Evolutionary conservation across 2,797 vertebrate species (phyloP), one percentile per base, ranked within the genome.

Genomic region (Tiaroga cobitis): DNA sequence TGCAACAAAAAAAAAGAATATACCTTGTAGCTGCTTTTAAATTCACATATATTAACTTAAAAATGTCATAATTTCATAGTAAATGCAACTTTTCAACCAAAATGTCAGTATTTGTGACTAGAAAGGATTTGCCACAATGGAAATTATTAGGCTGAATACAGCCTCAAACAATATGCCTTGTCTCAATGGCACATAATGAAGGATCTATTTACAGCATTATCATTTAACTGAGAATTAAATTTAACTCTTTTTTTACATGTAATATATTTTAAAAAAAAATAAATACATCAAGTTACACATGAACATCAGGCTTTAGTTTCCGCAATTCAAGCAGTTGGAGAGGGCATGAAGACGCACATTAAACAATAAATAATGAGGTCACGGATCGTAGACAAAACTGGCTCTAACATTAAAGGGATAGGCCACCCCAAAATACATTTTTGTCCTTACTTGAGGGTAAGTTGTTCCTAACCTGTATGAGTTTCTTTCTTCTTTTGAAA

Each of bases 361-460:
- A 11, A 72, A 41, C 76, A 85, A 80, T 85, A 80, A 80, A 85
- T 80, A 51, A 80, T 73, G 83, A 85, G 83, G 83, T 85, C 82
- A 84, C n/a, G 43, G 49, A 41, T 84, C 10, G 10, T 16, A 69
- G 49, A 73, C 54, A 82, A 82, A 72, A 69, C 68, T 82, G 82
- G 34, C 16, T 70, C 67, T 59, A 81, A 54, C 73, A 56, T 77
- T 51, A 16, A 5, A 49, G 4, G 4, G 15, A 49, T 49, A 5
- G 15, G 16, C 15, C 46, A 49, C 46, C 46, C 15, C 16, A 16
- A 49, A 16, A 49, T 49, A 49, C 1, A 49, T 49, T 4, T 16
- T 46, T 16, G 43, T 46, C 43, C 13, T 46, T 15, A 13, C 11
- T 46, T 46, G 11, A 13, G 43, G 11, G 43, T 4, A 46, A 46